A percentile compares a stretch with the other conserved stretches of the same genome.
phyloP scores from a whole-genome alignment of 2,888 invertebrate genomes.

The Drosophila testacea region DNA sequence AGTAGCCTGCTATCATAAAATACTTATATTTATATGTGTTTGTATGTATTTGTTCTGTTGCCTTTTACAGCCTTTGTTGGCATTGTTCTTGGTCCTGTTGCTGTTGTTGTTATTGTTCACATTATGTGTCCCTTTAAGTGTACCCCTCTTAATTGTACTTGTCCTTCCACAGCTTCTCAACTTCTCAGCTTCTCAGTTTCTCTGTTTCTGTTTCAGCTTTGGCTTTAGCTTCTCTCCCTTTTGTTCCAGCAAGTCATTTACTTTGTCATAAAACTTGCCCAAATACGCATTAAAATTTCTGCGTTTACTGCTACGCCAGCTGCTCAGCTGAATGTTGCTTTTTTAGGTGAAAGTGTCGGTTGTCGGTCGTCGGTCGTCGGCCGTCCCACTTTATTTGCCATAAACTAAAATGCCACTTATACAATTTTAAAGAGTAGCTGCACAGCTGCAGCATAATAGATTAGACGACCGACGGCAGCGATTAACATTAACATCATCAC shows the following conservation, averaged over 20 bases:
- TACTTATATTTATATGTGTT: slow-evolving; percentile 38
- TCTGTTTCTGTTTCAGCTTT: slow-evolving; percentile 1
- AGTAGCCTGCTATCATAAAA: slow-evolving; percentile 64
- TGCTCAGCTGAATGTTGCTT: slow-evolving; percentile 27
- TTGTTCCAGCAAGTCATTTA: slow-evolving; percentile 61
- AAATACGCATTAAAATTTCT: slow-evolving; percentile 62
- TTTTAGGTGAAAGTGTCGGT: background rate
- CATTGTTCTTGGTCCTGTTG: slow-evolving; percentile 44
- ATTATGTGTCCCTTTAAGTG: slow-evolving; percentile 44
- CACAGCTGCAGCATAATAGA: slow-evolving; percentile 40
- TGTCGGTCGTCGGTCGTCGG: background rate
- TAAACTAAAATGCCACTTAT: slow-evolving; percentile 54
- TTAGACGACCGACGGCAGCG: slow-evolving; percentile 15
- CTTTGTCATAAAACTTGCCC: slow-evolving; percentile 65
- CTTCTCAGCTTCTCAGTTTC: slow-evolving; percentile 2
- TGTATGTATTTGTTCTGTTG: slow-evolving; percentile 18
- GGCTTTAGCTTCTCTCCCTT: slow-evolving; percentile 17
- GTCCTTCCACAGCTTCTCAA: slow-evolving; percentile 20
- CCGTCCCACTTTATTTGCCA: slow-evolving; percentile 38
- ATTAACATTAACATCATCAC: slow-evolving; percentile 22
- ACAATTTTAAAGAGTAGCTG: slow-evolving; percentile 48
- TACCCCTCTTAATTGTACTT: slow-evolving; percentile 57
- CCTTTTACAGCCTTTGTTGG: slow-evolving; percentile 48
- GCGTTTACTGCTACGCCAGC: slow-evolving; percentile 61
- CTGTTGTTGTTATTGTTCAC: slow-evolving; percentile 34